phyloP scores from a whole-genome alignment of 2,888 invertebrate genomes.

The Alloplasta piceator region DNA sequence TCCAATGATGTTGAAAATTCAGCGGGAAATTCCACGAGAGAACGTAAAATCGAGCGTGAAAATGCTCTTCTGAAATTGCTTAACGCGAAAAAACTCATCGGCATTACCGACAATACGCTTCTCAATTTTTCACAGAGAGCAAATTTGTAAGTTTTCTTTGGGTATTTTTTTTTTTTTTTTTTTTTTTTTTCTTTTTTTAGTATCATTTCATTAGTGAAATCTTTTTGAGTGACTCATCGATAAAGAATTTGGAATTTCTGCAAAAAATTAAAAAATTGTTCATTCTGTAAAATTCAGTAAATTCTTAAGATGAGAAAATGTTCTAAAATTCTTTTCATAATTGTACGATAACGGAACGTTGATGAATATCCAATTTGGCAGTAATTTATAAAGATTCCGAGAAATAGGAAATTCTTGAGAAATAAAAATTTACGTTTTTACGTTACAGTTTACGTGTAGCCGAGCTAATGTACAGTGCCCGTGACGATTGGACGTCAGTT shows the following conservation, averaged over 20 bases:
- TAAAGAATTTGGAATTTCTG: too few relatives aligned
- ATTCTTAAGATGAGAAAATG: background rate
- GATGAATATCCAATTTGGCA: too few relatives aligned
- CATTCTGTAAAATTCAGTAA: background rate
- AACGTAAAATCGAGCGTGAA: slow-evolving; percentile 78
- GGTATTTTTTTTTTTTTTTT: slow-evolving; percentile 2
- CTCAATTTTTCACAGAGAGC: slow-evolving; percentile 79
- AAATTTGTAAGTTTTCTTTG: slow-evolving; percentile 78
- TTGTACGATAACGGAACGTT: too few relatives aligned
- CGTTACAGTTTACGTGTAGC: slow-evolving; percentile 78
- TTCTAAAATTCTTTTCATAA: too few relatives aligned
- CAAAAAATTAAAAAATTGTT: background rate
- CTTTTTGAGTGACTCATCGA: too few relatives aligned
- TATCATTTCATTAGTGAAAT: too few relatives aligned
- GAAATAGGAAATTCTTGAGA: too few relatives aligned
- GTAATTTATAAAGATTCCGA: too few relatives aligned
- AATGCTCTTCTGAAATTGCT: slow-evolving; percentile 78
- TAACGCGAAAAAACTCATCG: slow-evolving; percentile 77
- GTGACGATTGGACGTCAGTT: slow-evolving; percentile 81
- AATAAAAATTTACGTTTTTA: slow-evolving; percentile 8
- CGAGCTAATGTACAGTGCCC: slow-evolving; percentile 78
- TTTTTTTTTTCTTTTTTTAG: background rate
- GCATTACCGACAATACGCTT: slow-evolving; percentile 78
- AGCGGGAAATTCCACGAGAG: slow-evolving; percentile 65
- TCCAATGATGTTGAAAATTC: slow-evolving; percentile 31